A percentile compares a stretch with the other conserved stretches of the same genome.
These are phyloP conservation scores for Aradus depressus DNA, from an alignment of 2,888 invertebrate genomes.

Conservation along the genomic window DNA sequence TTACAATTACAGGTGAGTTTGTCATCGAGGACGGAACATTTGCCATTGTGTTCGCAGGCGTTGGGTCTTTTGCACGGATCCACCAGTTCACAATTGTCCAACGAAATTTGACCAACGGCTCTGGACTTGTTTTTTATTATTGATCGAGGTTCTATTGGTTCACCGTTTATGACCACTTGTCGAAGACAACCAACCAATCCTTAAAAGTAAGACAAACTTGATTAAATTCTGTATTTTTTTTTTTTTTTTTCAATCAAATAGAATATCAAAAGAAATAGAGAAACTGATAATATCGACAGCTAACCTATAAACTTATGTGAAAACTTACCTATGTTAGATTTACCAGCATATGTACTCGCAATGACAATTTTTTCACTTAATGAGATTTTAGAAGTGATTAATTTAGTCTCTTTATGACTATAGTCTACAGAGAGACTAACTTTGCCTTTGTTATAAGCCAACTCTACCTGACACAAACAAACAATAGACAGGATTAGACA, in stretches of 20 bases:
- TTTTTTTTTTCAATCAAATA: background rate
- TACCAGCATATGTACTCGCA: constrained; percentile 61
- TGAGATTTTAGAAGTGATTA: constrained; percentile 54
- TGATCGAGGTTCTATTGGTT: constrained; percentile 65
- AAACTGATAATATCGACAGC: background rate
- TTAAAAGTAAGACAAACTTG: constrained; percentile 33
- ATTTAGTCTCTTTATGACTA: constrained; percentile 57
- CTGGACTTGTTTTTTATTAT: constrained; percentile 72
- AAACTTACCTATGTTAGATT: constrained; percentile 37
- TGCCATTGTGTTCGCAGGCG: constrained; percentile 84
- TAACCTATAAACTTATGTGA: background rate
- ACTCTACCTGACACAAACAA: constrained; percentile 43
- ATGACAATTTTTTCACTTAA: constrained; percentile 61
- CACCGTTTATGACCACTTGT: constrained; percentile 73
- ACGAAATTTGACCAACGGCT: constrained; percentile 69
- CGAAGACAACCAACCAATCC: constrained; percentile 88
- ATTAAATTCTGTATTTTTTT: background rate
- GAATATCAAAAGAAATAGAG: background rate
- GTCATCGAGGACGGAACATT: constrained; percentile 81
- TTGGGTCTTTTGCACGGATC: constrained; percentile 81
- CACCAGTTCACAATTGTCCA: constrained; percentile 81
- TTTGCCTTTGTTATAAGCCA: constrained; percentile 63
- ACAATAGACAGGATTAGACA: background rate
- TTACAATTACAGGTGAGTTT: constrained; percentile 80
- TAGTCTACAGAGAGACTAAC: constrained; percentile 65